Evolutionary conservation across 1,140 invertebrate genomes (phyloP), one percentile per base, ranked within the genome.

Genomic region (Hirudo medicinalis): DNA sequence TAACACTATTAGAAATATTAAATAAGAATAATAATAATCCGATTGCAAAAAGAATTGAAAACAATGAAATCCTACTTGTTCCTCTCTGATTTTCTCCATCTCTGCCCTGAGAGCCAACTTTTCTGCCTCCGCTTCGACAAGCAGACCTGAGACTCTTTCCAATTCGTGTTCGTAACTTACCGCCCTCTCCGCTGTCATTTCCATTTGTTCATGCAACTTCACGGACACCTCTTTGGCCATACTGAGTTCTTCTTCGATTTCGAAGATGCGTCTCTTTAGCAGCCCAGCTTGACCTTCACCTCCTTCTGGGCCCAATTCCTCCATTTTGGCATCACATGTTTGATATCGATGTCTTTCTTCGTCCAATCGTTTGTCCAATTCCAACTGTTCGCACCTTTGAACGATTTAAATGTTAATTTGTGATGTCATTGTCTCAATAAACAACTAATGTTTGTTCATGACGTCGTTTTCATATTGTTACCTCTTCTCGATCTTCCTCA

Each of bases 401-500:
- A 32, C 1, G 57, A 25, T 63, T 22, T 63, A 4, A 32, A 25
- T n/a, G 13, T 13, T 19, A 32, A 20, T 63, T 3, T 13, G 57
- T 63, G 11, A 32, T 36, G 32, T 6, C 32, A 36, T 3, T 36
- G 32, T 9, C n/a, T n/a, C 2, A 57, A 20, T 9, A 57, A 57
- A 20, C 54, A 4, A 57, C 54, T 25, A 57, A 57, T 57, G 20
- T n/a, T n/a, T n/a, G n/a, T n/a, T n/a, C n/a, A n/a, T 91, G 75
- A 97, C 93, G 54, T 86, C 85, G 79, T 97, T 93, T 25, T 95
- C 80, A 76, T 91, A 88, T 72, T 97, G 94, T 40, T 88, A 86
- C 79, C 88, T 88, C 71, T 94, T 86, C 81, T 99, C 97, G 29
- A 91, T 87, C 86, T 99, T 99, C 76, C 94, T 87, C 68, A 99